Evolutionary conservation across 2,888 invertebrate genomes (phyloP), one percentile per base, ranked within the genome.

Genomic region (Trachelus iudaicus): DNA sequence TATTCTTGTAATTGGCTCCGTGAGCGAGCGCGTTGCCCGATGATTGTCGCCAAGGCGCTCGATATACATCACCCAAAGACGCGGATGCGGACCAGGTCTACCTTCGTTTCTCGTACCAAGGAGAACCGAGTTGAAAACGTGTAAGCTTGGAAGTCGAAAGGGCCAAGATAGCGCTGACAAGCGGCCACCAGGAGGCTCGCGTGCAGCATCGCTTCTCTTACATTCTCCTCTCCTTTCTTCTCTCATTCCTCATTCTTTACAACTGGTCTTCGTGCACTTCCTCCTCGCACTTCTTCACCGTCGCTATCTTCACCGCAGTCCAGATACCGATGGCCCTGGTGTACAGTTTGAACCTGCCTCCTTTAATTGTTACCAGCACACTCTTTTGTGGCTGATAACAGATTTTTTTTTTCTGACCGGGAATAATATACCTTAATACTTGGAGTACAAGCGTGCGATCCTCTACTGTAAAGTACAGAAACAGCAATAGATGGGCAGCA

Each of bases 1-100:
- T 87, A 85, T 79, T 80, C 85, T 85, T 87, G 87, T 89, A 90
- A 89, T 89, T 89, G 89, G 88, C 88, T 88, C 80, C 80, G 85
- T 79, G 84, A 82, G 82, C 83, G 82, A 83, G 83, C 69, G 75
- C 77, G 79, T 79, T 73, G 77, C 37, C 74, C 87, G 88, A 90
- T 88, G 88, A 89, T 88, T 88, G 89, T 90, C 88, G 89, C 87
- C 85, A 85, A 85, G 40, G 78, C 83, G 80, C 78, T 87, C 87
- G 89, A 90, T 90, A 90, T 84, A 85, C 86, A 90, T 90, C 89
- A 86, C 85, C 81, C 81, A 79, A 79, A 81, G 79, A 82, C 75
- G 75, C 80, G 77, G 73, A 71, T 68, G 79, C 74, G 11, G 69
- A 15, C 40, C 40, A 40, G 40, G 15, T 40, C 15, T 40, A 40